Conservation (phyloP, 2,113 vertebrate species). For the Malurus elegans region DNA sequence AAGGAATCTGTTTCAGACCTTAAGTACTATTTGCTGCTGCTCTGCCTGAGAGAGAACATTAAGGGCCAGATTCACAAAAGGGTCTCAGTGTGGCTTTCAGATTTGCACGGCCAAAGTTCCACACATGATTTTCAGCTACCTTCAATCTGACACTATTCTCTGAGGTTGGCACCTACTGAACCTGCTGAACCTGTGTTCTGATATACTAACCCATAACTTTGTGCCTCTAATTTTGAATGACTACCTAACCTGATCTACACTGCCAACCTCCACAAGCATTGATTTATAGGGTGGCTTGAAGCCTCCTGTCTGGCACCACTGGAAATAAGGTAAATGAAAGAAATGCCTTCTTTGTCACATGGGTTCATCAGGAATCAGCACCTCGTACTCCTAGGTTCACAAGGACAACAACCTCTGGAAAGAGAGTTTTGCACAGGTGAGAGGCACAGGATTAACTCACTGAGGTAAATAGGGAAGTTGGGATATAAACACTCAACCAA, state of each 20-base stretch:
- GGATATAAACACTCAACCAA: background rate
- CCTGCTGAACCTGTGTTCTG: background rate
- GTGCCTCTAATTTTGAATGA: background rate
- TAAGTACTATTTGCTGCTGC: background rate
- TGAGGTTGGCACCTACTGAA: background rate
- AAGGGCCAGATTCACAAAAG: background rate
- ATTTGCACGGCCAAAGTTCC: background rate
- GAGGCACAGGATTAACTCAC: background rate
- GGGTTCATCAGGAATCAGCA: background rate
- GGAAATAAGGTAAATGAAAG: background rate
- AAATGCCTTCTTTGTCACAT: background rate
- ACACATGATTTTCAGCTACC: background rate
- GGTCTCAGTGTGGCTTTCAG: background rate
- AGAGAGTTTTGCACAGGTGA: constrained; percentile 1
- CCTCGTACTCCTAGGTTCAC: background rate
- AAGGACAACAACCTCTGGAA: background rate
- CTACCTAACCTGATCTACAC: background rate
- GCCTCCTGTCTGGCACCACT: background rate
- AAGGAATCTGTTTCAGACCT: background rate
- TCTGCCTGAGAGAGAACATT: background rate
- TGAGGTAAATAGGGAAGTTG: background rate
- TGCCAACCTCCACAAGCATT: background rate
- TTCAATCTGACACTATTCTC: background rate
- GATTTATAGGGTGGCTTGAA: background rate
- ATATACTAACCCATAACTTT: background rate